phyloP scores from a whole-genome alignment of 2,888 invertebrate genomes.

The Lucinisca nassula region DNA sequence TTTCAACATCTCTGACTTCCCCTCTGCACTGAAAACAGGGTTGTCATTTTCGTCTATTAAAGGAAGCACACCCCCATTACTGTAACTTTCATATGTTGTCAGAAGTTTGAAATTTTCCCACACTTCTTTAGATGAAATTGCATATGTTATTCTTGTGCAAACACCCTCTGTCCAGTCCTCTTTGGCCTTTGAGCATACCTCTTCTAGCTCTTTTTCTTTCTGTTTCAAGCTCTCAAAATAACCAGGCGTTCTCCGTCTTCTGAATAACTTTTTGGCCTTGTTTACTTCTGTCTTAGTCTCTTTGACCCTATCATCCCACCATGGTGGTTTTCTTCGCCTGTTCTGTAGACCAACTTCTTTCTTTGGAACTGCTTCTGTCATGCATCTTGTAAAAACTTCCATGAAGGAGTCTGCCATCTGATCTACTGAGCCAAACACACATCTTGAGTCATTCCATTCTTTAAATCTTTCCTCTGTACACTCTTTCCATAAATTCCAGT shows the following conservation, averaged over 20 bases:
- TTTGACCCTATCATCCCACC: background rate
- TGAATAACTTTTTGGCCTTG: constrained; percentile 8
- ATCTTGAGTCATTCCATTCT: background rate
- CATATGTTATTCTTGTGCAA: background rate
- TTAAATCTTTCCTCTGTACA: background rate
- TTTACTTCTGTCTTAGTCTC: background rate
- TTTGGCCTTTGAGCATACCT: background rate
- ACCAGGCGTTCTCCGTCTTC: background rate
- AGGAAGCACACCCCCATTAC: constrained; percentile 1
- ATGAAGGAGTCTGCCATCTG: constrained; percentile 12
- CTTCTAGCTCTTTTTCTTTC: background rate
- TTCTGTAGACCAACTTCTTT: background rate
- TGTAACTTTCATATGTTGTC: background rate
- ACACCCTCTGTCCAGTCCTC: background rate
- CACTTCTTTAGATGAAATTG: background rate
- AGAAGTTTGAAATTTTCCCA: background rate
- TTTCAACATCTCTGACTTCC: constrained; percentile 11
- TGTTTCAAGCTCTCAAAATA: background rate
- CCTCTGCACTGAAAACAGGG: too few relatives aligned
- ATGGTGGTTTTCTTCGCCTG: background rate
- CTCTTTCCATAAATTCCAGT: background rate
- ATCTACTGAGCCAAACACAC: background rate
- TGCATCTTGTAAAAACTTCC: constrained; percentile 4
- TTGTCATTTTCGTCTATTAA: background rate
- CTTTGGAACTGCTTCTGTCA: constrained; percentile 17